phyloP scores from a whole-genome alignment of 2,113 vertebrate species.

The Rhineura floridana region DNA sequence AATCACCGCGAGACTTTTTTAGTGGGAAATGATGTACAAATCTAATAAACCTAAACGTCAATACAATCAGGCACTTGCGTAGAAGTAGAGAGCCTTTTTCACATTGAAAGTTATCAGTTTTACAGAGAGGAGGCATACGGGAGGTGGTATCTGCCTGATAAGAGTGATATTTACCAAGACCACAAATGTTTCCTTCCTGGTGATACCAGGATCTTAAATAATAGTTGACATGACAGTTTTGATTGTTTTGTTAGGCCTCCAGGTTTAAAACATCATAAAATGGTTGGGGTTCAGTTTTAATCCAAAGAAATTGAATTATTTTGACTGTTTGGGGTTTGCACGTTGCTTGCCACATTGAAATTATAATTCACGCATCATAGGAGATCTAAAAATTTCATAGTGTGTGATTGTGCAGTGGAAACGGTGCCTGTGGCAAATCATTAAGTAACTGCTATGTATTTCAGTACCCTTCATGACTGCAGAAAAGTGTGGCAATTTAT shows the following conservation, averaged over 20 bases:
- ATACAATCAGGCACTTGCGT: too few relatives aligned
- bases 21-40: too few relatives aligned
- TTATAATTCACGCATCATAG: background rate
- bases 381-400: background rate
- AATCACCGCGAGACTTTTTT: too few relatives aligned
- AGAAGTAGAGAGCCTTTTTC: background rate
- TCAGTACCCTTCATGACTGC: background rate
- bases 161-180: background rate
- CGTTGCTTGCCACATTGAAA: background rate
- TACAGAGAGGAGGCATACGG: background rate
- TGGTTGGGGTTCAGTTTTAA: background rate
- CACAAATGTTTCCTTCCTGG: background rate
- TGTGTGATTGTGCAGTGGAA: background rate
- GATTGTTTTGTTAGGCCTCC: background rate
- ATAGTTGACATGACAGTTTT: background rate
- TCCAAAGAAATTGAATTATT: background rate
- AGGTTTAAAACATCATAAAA: background rate
- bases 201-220: background rate
- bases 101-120: background rate
- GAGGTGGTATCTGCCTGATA: background rate
- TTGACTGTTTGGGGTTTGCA: background rate
- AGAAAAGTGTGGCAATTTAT: background rate
- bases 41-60: too few relatives aligned
- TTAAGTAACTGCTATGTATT: background rate
- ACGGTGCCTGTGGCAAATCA: background rate